phyloP scores from a whole-genome alignment of 2,797 vertebrate genomes.

The Pitangus sulphuratus region DNA sequence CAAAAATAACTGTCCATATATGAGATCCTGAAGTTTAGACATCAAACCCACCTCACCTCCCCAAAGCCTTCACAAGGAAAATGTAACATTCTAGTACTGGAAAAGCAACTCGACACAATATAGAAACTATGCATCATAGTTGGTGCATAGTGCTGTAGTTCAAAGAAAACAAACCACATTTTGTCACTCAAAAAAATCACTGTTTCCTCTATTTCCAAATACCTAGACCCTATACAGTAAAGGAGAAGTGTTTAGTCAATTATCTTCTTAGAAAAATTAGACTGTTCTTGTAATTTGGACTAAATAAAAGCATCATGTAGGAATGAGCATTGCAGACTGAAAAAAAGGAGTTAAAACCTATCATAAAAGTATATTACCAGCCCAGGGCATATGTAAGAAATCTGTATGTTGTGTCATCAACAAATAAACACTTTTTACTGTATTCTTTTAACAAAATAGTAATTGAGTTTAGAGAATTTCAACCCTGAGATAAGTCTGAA shows the following conservation, averaged over 20 bases:
- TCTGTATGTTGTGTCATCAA: neutral
- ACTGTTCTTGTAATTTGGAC: neutral
- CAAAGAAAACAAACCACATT: neutral
- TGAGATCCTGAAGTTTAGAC: neutral
- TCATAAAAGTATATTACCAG: neutral
- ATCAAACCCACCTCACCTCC: neutral
- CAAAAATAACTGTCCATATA: neutral
- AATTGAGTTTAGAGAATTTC: neutral
- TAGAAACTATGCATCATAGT: neutral
- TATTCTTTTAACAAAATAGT: neutral
- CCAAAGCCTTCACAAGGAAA: neutral
- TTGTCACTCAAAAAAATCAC: neutral
- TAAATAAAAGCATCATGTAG: neutral
- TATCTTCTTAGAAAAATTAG: neutral
- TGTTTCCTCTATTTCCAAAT: neutral
- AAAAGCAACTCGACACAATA: neutral
- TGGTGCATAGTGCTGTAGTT: neutral
- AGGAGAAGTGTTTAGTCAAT: neutral
- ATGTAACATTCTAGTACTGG: neutral
- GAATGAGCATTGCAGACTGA: neutral
- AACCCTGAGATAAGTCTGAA: neutral
- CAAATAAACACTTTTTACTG: neutral
- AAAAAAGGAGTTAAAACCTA: neutral
- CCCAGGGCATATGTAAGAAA: neutral
- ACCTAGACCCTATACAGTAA: neutral